Percentiles rank a stretch among this genome's conserved stretches.
Conservation (phyloP, 1,140 invertebrate species). For the Halesus radiatus region DNA sequence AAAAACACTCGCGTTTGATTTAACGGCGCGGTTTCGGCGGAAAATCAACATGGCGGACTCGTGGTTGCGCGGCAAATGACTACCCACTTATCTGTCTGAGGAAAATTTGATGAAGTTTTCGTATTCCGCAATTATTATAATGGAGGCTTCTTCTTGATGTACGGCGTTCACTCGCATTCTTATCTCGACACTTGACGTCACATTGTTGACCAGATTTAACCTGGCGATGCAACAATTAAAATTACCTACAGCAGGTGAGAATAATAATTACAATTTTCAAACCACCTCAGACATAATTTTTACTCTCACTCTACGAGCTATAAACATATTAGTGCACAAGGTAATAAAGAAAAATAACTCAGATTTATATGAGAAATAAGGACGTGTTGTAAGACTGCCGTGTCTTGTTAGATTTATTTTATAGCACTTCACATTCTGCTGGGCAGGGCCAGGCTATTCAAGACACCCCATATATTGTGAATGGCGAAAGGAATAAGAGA, state of each 20-base stretch:
- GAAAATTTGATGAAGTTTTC: conserved; percentile 9
- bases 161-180: background rate
- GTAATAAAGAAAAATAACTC: no score
- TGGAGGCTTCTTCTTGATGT: conserved; percentile 27
- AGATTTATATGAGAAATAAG: no score
- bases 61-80: conserved; percentile 5
- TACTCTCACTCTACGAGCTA: no score
- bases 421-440: no score
- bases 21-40: conserved; percentile 21
- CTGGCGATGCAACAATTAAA: background rate
- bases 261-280: background rate
- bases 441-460: no score
- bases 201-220: conserved; percentile 28
- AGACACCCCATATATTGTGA: no score
- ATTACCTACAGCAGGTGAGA: background rate
- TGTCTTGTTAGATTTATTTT: no score
- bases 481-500: no score
- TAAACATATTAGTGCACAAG: no score
- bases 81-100: background rate
- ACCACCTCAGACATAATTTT: background rate
- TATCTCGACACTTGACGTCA: conserved; percentile 35
- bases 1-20: conserved; percentile 21
- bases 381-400: no score
- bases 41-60: background rate
- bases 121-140: conserved; percentile 1